Evolutionary conservation across 92 coral and sea anemone species (phyloP).

Genomic region (Epizoanthus fatuus): DNA sequence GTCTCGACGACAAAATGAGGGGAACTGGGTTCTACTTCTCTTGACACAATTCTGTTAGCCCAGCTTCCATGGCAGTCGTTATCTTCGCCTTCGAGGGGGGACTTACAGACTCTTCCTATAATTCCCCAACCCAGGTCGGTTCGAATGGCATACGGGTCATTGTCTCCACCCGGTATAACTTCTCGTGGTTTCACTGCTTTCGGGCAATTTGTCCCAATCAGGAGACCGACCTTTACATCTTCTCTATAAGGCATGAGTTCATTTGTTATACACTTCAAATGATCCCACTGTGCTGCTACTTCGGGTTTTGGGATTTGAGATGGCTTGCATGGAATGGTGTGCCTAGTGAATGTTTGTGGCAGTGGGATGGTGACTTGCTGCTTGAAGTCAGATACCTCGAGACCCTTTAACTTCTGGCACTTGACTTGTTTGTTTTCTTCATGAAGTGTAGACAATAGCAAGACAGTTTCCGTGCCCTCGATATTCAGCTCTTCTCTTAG

Average conservation of each 20-base stretch:
- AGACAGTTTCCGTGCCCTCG: not conserved
- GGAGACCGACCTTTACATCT: conserved; percentile 57
- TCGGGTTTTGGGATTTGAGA: conserved; percentile 73
- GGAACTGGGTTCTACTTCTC: not conserved
- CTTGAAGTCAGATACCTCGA: conserved; percentile 40
- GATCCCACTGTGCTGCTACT: conserved; percentile 60
- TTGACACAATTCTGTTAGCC: conserved; percentile 35
- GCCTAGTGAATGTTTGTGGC: conserved; percentile 58
- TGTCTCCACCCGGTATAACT: conserved; percentile 56
- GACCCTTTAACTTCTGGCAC: conserved; percentile 54
- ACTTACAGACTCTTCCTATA: conserved; percentile 57
- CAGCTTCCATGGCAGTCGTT: not conserved
- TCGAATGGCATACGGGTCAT: conserved; percentile 63
- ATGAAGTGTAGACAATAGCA: conserved; percentile 66
- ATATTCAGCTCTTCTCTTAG: too few species aligned
- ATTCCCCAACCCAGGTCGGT: conserved; percentile 78
- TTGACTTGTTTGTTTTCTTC: conserved; percentile 57
- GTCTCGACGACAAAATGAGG: conserved; percentile 37
- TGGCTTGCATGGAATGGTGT: conserved; percentile 47
- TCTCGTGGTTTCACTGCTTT: conserved; percentile 72
- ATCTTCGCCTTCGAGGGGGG: conserved; percentile 9
- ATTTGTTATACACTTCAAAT: conserved; percentile 53
- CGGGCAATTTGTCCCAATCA: conserved; percentile 66
- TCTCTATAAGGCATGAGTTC: conserved; percentile 62
- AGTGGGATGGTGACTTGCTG: conserved; percentile 26